Conservation (phyloP, 2,888 invertebrate genomes). For the Achlya flavicornis region DNA sequence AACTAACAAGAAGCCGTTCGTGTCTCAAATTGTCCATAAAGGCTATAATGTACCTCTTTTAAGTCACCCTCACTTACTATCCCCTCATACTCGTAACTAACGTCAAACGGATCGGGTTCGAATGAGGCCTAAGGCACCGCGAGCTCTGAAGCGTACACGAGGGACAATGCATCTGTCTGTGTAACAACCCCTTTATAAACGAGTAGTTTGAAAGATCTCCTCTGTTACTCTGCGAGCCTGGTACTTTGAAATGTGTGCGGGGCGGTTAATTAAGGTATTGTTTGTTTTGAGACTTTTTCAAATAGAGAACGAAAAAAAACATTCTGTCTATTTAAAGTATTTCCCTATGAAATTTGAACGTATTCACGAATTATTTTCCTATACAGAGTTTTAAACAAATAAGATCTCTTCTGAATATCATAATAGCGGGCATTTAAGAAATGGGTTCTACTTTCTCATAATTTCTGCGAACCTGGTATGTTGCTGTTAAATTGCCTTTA, state of each 20-base stretch:
- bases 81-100: constrained; percentile 62
- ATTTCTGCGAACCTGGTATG: neutral
- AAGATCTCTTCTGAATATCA: neutral
- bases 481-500: neutral
- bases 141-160: constrained; percentile 17
- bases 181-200: constrained; percentile 31
- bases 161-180: constrained; percentile 49
- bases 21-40: constrained; percentile 60
- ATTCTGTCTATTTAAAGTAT: neutral
- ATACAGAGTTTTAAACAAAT: neutral
- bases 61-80: constrained; percentile 47
- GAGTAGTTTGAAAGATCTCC: constrained; percentile 22
- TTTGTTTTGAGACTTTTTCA: neutral
- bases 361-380: neutral
- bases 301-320: too few relatives aligned
- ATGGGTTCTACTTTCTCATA: neutral
- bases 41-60: constrained; percentile 43
- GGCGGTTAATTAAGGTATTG: neutral
- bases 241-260: constrained; percentile 4
- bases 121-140: constrained; percentile 37
- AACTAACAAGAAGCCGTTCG: neutral
- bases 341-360: neutral
- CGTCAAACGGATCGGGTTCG: constrained; percentile 53
- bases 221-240: neutral
- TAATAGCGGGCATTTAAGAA: neutral